Conservation (phyloP, 2,888 invertebrate species). For the Drosophila subquinaria region DNA sequence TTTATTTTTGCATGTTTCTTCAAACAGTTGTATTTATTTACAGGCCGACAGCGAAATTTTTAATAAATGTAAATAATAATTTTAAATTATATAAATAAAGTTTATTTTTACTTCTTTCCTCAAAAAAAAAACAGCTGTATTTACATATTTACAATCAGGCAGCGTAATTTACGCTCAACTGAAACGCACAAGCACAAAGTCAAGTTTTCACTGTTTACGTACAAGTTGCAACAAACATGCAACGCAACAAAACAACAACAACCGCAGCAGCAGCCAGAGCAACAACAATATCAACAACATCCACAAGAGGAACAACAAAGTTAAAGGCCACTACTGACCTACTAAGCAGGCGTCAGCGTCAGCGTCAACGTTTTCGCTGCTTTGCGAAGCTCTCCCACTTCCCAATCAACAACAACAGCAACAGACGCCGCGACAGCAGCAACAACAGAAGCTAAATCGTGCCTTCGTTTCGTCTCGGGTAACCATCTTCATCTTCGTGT, state of each 20-base stretch:
- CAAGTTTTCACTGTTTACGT: slow-evolving; percentile 41
- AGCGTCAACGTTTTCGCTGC: slow-evolving; percentile 45
- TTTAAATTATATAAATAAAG: no score
- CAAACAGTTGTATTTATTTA: no score
- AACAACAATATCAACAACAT: slow-evolving; percentile 11
- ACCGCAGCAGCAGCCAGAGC: slow-evolving; percentile 9
- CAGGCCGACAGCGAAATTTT: neutral
- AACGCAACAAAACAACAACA: slow-evolving; percentile 35
- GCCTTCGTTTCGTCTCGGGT: slow-evolving; percentile 57
- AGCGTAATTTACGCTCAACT: slow-evolving; percentile 11
- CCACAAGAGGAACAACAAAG: slow-evolving; percentile 42
- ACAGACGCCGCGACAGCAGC: slow-evolving; percentile 24
- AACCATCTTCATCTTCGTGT: slow-evolving; percentile 56
- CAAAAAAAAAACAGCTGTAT: slow-evolving; percentile 24
- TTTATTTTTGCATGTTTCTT: no score
- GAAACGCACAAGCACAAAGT: slow-evolving; percentile 18
- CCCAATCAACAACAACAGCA: slow-evolving; percentile 35
- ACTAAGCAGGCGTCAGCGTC: slow-evolving; percentile 75
- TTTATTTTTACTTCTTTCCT: neutral
- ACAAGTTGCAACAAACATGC: slow-evolving; percentile 46
- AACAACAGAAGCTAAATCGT: slow-evolving; percentile 43
- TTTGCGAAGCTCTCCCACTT: slow-evolving; percentile 55
- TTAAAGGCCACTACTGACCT: slow-evolving; percentile 84
- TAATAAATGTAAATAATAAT: neutral
- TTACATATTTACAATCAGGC: neutral